Evolutionary conservation across 2,113 vertebrate species (phyloP), one percentile per base, ranked within the genome.

Genomic region (Pterocles orientalis): DNA sequence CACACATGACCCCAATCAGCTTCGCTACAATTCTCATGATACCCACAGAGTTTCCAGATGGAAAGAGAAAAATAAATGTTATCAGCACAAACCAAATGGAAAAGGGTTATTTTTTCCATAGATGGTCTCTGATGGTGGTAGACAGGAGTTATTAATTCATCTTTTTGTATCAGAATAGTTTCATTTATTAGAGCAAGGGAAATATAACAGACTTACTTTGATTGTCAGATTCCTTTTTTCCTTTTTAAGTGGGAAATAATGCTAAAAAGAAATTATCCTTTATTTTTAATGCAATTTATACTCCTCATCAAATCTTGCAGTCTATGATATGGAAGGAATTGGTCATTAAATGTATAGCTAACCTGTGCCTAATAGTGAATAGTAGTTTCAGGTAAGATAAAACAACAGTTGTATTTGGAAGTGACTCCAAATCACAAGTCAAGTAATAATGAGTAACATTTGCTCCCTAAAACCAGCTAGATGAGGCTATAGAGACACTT

Each of bases 1-100:
- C 95, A 92, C 95, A 96, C 66, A 41, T 97, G 95, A 97, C 97
- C 95, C 95, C 97, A 97, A 96, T 98, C 97, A 97, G 91, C 94
- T 88, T 95, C 6, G 0, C 95, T 96, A 51, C 96, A 92, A 97
- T 91, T 97, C 97, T 97, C 95, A 96, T 96, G 97, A 94, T 95
- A 96, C 95, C 93, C 86, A 95, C 86, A 95, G 96, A 80, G 60
- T 92, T 95, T 97, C 93, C 96, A 97, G 95, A 94, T 94, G 95
- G 86, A 91, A 95, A 90, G 84, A 85, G 89, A 87, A 92, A 92
- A 94, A 95, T 78, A 96, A 96, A 96, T 86, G 94, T 81, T 96
- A 95, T 95, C 90, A 95, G 91, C 94, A 89, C 77, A 86, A 53
- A 94, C 66, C 94, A 87, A 95, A 95, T 95, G 76, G 68, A 92